Base-by-base conservation (phyloP, 2,113 vertebrate species). In the Brienomyrus longianalis region DNA sequence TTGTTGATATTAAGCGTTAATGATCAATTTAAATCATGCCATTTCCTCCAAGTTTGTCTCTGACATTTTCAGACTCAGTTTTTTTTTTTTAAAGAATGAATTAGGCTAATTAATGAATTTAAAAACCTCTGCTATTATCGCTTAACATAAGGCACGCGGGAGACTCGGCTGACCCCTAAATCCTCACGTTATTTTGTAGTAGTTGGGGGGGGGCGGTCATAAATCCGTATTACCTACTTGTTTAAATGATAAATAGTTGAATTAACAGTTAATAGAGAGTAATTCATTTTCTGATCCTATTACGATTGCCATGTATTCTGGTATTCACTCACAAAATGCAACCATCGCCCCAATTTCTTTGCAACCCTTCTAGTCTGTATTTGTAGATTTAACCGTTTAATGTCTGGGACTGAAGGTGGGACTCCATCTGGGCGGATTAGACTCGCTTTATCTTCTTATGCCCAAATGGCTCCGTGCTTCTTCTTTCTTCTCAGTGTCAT, bases 381-480 rank as follows among this genome's bases (percentile, higher is more conserved):
- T 86, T n/a, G 50, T n/a, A 2, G 50, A 19, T 35, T 50, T 86
- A 52, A 89, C 52, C 84, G 84, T 88, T 89, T 89, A 90, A 87
- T 92, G 50, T 85, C 88, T 17, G 39, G 83, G 45, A 23, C 45
- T 47, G 83, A 23, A 84, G 83, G 43, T 84, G 19, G 1, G 85
- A 52, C 50, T 52, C 96, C 95, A 96, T 96, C 95, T 96, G 95
- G 93, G 93, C 88, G 94, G 95, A 96, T 96, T 96, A 96, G 94
- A 95, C 91, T 54, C 91, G 90, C 88, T 91, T 97, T 95, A 97
- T 97, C 96, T 94, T 96, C 96, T 97, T 96, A 97, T 92, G 94
- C 91, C 93, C 93, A 95, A 94, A 95, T 95, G 94, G 93, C 93
- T 91, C 93, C 92, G 87, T 91, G 93, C 91, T 93, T 89, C 91